Evolutionary conservation across 2,797 vertebrate genomes (phyloP).

Genomic region (Pangasius sanitwongsei): DNA sequence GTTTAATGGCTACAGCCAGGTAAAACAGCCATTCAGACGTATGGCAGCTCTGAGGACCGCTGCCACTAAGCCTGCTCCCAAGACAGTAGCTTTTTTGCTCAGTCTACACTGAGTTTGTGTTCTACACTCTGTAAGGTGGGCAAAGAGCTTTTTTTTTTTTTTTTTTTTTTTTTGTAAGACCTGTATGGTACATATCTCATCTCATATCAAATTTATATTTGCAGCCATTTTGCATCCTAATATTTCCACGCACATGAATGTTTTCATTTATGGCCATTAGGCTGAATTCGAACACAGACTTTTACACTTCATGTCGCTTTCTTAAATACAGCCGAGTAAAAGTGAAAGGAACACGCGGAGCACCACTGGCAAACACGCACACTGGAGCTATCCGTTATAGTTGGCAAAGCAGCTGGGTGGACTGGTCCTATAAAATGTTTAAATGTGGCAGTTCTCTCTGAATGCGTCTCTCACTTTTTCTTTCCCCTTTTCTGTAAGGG

Average conservation of each 20-base stretch:
- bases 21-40: constrained; percentile 44
- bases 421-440: constrained; percentile 74
- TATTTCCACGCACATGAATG: neutral
- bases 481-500: constrained; percentile 30
- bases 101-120: neutral
- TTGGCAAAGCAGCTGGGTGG: constrained; percentile 73
- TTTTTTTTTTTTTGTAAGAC: neutral
- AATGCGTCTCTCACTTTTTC: constrained; percentile 28
- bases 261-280: neutral
- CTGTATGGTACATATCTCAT: neutral
- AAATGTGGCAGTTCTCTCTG: constrained; percentile 42
- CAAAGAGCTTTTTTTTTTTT: neutral
- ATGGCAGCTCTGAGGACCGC: constrained; percentile 1
- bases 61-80: constrained; percentile 1
- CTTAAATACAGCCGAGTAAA: neutral
- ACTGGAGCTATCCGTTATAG: constrained; percentile 73
- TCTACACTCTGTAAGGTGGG: neutral
- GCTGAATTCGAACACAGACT: neutral
- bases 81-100: neutral
- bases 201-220: neutral
- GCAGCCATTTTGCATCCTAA: neutral
- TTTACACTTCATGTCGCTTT: constrained; percentile 61
- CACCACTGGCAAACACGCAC: constrained; percentile 30
- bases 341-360: constrained; percentile 59
- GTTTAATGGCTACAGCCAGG: constrained; percentile 44